phyloP scores from a whole-genome alignment of 1,140 invertebrate genomes.

The Brachionus rubens region DNA sequence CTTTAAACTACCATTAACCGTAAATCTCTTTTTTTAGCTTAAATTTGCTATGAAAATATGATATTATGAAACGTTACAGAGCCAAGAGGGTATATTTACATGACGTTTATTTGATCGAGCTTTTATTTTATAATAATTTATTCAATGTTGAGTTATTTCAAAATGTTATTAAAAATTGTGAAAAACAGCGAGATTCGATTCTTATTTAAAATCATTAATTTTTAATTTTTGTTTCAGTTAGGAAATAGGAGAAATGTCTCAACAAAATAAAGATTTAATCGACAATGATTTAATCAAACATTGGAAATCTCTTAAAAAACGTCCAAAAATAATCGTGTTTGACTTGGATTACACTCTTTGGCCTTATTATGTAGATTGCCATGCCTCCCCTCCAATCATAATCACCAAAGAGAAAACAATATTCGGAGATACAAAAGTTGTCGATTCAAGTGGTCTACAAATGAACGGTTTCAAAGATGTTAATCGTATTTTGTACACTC shows the following conservation, averaged over 20 bases:
- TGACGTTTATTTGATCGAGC: no score
- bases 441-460: background rate
- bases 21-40: no score
- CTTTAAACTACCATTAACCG: no score
- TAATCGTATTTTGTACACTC: constrained; percentile 20
- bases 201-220: no score
- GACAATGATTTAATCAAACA: constrained; percentile 6
- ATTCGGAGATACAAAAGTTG: background rate
- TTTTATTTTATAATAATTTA: no score
- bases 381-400: background rate
- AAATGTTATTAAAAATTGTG: no score
- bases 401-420: background rate
- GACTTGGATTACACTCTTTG: constrained; percentile 45
- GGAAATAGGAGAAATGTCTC: background rate
- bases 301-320: constrained; percentile 44
- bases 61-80: no score
- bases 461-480: constrained; percentile 37
- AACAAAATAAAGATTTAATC: constrained; percentile 16
- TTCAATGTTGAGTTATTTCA: no score
- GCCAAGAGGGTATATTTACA: no score
- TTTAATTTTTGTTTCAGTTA: no score
- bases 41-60: no score
- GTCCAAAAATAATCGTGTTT: constrained; percentile 41
- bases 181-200: no score
- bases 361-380: constrained; percentile 40